Conservation (phyloP, 2,113 vertebrate genomes). For the Oceanodroma tethys region DNA sequence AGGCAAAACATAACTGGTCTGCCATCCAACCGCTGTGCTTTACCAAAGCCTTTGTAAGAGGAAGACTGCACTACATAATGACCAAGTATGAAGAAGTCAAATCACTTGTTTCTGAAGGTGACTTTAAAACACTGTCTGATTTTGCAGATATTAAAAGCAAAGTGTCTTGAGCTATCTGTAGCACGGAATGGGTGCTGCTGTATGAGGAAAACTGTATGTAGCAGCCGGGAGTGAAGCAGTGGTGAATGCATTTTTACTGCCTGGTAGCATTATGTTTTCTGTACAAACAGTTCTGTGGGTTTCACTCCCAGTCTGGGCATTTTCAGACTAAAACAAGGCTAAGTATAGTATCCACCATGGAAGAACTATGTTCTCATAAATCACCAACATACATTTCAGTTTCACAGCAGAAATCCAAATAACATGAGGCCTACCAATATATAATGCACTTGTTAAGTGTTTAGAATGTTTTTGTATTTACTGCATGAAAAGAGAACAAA, state of each 20-base stretch:
- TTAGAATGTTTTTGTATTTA: background rate
- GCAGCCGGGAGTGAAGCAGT: background rate
- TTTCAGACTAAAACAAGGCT: background rate
- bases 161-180: background rate
- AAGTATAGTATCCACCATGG: background rate
- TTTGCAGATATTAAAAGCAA: background rate
- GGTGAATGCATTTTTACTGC: background rate
- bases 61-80: background rate
- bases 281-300: background rate
- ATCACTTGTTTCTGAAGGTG: background rate
- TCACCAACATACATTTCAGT: background rate
- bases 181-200: background rate
- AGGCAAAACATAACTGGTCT: background rate
- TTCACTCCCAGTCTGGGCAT: background rate
- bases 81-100: background rate
- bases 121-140: background rate
- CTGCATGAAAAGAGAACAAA: background rate
- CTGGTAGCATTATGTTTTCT: background rate
- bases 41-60: accelerated
- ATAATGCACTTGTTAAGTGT: background rate
- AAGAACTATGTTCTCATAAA: background rate
- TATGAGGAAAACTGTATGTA: background rate
- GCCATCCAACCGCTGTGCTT: accelerated
- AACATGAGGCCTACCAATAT: background rate
- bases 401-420: background rate